A percentile compares a stretch with the other conserved stretches of the same genome.
phyloP scores from a whole-genome alignment of 1,140 invertebrate species.

The Drosophila pallidifrons region DNA sequence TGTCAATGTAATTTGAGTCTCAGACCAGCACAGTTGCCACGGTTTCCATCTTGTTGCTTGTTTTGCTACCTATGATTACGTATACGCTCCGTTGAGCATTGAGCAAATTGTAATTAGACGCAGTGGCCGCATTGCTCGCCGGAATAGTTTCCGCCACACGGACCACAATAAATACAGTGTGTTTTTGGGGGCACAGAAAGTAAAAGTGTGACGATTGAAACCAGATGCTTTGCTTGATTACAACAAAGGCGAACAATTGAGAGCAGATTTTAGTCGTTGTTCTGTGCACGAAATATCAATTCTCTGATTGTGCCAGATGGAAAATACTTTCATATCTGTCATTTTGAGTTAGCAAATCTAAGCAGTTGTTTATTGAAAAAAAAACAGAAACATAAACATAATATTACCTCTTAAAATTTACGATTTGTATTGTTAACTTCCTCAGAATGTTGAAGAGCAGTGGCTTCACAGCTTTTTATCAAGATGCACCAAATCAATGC shows the following conservation, averaged over 20 bases:
- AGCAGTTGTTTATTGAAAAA: conserved; percentile 6
- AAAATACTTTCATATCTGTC: too few species aligned
- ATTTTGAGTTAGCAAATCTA: not conserved
- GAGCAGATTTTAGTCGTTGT: not conserved
- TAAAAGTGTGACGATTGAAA: conserved; percentile 11
- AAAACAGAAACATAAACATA: not conserved
- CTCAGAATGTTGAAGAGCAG: conserved; percentile 41
- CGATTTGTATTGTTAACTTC: conserved; percentile 14
- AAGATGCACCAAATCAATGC: not conserved
- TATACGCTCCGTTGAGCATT: conserved; percentile 67
- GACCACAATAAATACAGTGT: conserved; percentile 18
- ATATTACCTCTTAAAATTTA: conserved; percentile 30
- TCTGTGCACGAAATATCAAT: too few species aligned
- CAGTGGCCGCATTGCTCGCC: conserved; percentile 47
- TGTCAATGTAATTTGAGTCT: conserved; percentile 73
- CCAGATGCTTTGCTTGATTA: conserved; percentile 3
- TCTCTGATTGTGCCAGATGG: too few species aligned
- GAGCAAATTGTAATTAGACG: conserved; percentile 72
- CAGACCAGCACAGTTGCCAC: conserved; percentile 20
- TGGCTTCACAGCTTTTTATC: not conserved
- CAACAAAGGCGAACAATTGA: not conserved
- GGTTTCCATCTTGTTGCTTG: conserved; percentile 13
- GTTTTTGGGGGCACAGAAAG: conserved; percentile 10
- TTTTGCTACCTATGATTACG: conserved; percentile 59
- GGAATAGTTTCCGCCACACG: conserved; percentile 33